Evolutionary conservation across 2,888 invertebrate species (phyloP), one percentile per base, ranked within the genome.

Genomic region (Tinea trinotella): DNA sequence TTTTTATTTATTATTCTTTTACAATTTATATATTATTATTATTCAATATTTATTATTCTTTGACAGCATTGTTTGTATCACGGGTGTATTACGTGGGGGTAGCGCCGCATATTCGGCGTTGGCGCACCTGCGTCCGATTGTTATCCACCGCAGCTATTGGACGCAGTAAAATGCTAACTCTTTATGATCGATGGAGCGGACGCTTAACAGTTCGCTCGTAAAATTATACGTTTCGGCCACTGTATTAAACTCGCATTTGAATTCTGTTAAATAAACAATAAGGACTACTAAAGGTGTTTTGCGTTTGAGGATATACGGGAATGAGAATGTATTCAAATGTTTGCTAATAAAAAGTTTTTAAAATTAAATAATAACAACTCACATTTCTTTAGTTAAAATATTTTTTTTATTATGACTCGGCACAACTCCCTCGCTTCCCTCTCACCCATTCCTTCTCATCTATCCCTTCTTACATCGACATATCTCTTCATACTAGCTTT

Each of bases 51-150:
- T 46, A 19, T 3, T 46, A 19, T 3, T 46, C 46, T 46, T 46
- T 46, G 46, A 19, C 15, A 46, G 2, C 19, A 2, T 46, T 17
- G 46, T 46, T 57, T 52, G 40, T 56, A 52, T 55, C 44, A 22
- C 50, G 50, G 57, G 44, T n/a, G 53, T 56, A 36, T 13, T 54
- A 44, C 55, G 58, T 53, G 61, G 63, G 62, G 62, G 64, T 64
- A 65, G 61, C 55, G 56, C 54, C 50, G 12, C 56, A 56, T 61
- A 59, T 59, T 60, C 58, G 59, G 54, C 59, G 60, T 56, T 49
- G 15, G 46, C 56, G 63, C 71, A 71, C 68, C 71, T 72, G 72
- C 71, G 56, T 53, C 57, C 58, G 68, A 68, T 69, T 63, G 65
- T 64, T 70, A 65, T 66, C 64, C 65, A 49, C n/a, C n/a, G 53